Percentiles rank a stretch among this genome's conserved stretches.
Evolutionary conservation across 2,113 vertebrate genomes (phyloP).

Genomic region (Mormyrus iriodes): DNA sequence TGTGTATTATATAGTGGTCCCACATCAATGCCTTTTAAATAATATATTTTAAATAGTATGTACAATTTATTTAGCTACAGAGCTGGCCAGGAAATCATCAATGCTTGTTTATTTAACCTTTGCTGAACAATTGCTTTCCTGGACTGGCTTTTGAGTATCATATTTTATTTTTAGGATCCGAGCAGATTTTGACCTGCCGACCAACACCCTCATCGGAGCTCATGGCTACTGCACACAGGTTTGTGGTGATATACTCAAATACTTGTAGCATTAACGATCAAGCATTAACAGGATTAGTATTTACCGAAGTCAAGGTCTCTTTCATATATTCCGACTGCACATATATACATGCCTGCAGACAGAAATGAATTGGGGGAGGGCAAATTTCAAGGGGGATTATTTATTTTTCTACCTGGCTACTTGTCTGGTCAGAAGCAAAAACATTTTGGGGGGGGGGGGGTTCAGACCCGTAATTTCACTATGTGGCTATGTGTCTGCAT

Average conservation of each 20-base stretch:
- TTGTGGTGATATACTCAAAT: slow-evolving; percentile 6
- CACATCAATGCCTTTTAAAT: background rate
- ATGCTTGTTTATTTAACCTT: background rate
- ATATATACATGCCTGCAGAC: background rate
- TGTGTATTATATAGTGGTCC: background rate
- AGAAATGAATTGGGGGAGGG: background rate
- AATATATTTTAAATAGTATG: background rate
- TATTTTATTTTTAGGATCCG: slow-evolving; percentile 62
- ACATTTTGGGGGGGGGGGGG: background rate
- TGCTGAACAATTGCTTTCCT: background rate
- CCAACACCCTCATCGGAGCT: slow-evolving; percentile 76
- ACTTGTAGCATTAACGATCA: background rate
- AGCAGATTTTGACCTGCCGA: slow-evolving; percentile 81
- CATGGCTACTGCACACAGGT: slow-evolving; percentile 96
- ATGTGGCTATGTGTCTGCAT: background rate
- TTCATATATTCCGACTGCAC: background rate
- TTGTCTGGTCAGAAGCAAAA: background rate
- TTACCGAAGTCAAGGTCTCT: background rate
- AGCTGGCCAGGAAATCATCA: background rate
- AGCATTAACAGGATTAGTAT: background rate
- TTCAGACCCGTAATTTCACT: background rate
- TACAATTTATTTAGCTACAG: background rate
- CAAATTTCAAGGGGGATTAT: background rate
- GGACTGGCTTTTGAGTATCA: background rate
- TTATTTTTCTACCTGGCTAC: background rate